These are phyloP conservation scores for Procapra przewalskii DNA, from an alignment of 2,113 vertebrate genomes.

Conservation along the genomic window DNA sequence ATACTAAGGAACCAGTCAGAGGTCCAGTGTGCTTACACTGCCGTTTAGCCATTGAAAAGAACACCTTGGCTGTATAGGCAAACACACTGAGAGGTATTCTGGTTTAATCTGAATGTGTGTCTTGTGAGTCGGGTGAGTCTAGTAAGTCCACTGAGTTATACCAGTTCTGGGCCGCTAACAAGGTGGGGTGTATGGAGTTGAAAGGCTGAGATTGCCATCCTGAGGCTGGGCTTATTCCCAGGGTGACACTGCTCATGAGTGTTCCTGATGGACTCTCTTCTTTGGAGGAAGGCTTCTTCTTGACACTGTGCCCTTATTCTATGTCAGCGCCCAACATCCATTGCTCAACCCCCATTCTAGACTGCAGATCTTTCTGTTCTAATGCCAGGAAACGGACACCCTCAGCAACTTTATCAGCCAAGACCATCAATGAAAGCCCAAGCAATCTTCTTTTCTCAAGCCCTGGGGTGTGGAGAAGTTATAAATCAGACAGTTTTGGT, in stretches of 20 bases:
- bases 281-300: neutral
- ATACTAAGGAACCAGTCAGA: neutral
- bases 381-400: neutral
- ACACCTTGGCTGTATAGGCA: neutral
- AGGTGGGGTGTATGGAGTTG: neutral
- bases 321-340: neutral
- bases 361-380: neutral
- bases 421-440: neutral
- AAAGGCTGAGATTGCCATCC: neutral
- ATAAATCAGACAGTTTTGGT: conserved; percentile 46
- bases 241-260: fast-evolving
- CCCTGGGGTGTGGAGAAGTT: neutral
- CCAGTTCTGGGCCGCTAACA: neutral
- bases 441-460: neutral
- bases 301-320: neutral
- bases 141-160: neutral
- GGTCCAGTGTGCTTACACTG: neutral
- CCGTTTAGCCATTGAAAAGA: neutral
- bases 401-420: neutral
- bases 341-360: neutral
- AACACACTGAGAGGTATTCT: neutral
- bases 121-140: neutral
- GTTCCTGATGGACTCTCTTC: neutral
- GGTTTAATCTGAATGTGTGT: neutral
- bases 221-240: neutral